Percentiles rank a stretch among this genome's conserved stretches.
These are phyloP conservation scores for Calameuta idolon DNA, from an alignment of 2,888 invertebrate species.

Conservation along the genomic window DNA sequence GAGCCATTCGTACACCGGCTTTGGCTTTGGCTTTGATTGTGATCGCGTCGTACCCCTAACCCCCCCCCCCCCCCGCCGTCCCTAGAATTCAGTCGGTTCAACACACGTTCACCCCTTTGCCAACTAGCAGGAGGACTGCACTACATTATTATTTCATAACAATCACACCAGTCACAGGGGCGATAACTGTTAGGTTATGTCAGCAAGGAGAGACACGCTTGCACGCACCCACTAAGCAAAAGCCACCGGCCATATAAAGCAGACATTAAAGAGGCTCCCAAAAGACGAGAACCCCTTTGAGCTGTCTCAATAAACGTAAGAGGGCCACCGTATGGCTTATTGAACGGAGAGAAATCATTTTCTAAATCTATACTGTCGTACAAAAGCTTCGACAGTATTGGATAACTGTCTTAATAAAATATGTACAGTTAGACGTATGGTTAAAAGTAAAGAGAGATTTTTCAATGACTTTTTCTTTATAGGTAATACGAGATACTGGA, in stretches of 20 bases:
- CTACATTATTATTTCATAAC: conserved; percentile 60
- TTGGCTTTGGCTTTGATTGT: conserved; percentile 54
- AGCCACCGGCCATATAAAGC: not conserved
- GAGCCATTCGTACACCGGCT: conserved; percentile 38
- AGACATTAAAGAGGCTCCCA: not conserved
- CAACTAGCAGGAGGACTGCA: conserved; percentile 21
- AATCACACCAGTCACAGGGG: conserved; percentile 49
- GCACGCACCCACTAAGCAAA: not conserved
- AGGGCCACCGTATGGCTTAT: not conserved
- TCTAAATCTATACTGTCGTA: not conserved
- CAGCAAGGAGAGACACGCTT: not conserved
- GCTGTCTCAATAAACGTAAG: not conserved
- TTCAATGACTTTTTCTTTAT: conserved; percentile 21
- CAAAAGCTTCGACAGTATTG: not conserved
- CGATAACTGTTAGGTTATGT: conserved; percentile 51
- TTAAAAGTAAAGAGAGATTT: not conserved
- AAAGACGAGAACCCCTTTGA: not conserved
- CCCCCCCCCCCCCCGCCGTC: no score
- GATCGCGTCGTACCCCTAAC: conserved; percentile 48
- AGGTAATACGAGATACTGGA: conserved; percentile 37
- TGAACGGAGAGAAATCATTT: not conserved
- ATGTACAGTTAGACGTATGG: not conserved
- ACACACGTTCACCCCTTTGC: conserved; percentile 31
- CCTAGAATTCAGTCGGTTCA: conserved; percentile 18
- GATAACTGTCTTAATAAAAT: not conserved